Conservation (phyloP, 2,888 invertebrate species). For the Acanthoscelides obtectus region DNA sequence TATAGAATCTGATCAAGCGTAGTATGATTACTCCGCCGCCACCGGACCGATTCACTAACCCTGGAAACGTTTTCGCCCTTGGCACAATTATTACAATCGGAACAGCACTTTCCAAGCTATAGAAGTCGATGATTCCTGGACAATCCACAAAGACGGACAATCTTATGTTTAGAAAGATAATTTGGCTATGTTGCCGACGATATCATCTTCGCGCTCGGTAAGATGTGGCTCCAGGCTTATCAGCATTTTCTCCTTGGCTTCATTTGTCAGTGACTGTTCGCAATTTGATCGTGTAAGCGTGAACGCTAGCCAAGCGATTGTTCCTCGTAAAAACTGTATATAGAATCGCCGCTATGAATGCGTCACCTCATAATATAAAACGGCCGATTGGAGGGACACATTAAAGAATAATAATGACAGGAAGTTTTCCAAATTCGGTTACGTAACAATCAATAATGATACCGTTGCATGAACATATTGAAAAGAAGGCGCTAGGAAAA, state of each 20-base stretch:
- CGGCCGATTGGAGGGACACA: background rate
- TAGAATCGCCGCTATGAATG: background rate
- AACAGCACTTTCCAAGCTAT: no score
- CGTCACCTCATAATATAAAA: background rate
- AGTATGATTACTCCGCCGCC: no score
- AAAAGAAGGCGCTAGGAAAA: background rate
- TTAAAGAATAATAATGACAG: conserved; percentile 18
- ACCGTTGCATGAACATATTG: conserved; percentile 11
- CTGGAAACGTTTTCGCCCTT: no score
- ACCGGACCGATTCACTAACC: no score
- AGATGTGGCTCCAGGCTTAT: background rate
- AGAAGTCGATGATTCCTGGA: no score
- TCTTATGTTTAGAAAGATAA: no score
- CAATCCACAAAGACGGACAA: no score
- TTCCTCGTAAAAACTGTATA: background rate
- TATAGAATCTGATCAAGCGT: no score
- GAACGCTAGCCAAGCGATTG: background rate
- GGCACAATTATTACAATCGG: no score
- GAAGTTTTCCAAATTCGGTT: conserved; percentile 23
- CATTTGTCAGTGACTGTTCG: background rate
- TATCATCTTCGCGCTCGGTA: no score
- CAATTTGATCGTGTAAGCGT: background rate
- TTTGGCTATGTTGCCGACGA: no score
- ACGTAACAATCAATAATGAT: conserved; percentile 24
- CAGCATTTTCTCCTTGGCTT: background rate